Conservation (phyloP, 2,888 invertebrate species). For the Ormyrus rosae region DNA sequence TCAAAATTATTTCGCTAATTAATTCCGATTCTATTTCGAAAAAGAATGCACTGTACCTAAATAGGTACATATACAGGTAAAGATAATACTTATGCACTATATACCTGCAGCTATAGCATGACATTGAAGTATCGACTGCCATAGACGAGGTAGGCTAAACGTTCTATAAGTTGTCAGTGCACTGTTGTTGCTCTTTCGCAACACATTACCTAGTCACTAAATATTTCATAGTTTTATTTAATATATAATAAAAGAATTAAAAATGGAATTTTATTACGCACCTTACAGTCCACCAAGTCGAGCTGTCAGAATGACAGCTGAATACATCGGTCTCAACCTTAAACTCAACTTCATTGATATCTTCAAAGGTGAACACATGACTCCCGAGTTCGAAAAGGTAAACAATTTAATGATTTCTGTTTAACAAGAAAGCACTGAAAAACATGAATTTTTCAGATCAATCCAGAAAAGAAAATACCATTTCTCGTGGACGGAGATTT, state of each 20-base stretch:
- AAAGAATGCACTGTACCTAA: too few species aligned
- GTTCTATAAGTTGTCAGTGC: conserved; percentile 33
- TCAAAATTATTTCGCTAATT: background rate
- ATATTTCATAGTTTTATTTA: too few species aligned
- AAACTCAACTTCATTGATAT: conserved; percentile 71
- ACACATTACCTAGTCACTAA: background rate
- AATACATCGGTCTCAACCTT: conserved; percentile 71
- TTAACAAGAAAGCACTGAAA: background rate
- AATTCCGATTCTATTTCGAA: background rate
- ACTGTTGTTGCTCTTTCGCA: conserved; percentile 2
- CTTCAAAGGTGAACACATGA: conserved; percentile 71
- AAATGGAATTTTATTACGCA: conserved; percentile 68
- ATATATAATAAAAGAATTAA: too few species aligned
- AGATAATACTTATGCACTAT: background rate
- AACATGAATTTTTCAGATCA: conserved; percentile 62
- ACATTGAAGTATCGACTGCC: conserved; percentile 40
- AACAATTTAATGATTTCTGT: background rate
- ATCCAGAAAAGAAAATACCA: conserved; percentile 68
- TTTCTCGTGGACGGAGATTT: conserved; percentile 70
- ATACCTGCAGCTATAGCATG: conserved; percentile 31
- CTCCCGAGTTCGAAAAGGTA: conserved; percentile 74
- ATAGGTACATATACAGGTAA: background rate
- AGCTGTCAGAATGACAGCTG: conserved; percentile 72
- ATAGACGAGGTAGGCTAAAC: conserved; percentile 5
- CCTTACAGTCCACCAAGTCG: conserved; percentile 72